phyloP scores from a whole-genome alignment of 2,888 invertebrate genomes.

The Rugalucina vietnamica region DNA sequence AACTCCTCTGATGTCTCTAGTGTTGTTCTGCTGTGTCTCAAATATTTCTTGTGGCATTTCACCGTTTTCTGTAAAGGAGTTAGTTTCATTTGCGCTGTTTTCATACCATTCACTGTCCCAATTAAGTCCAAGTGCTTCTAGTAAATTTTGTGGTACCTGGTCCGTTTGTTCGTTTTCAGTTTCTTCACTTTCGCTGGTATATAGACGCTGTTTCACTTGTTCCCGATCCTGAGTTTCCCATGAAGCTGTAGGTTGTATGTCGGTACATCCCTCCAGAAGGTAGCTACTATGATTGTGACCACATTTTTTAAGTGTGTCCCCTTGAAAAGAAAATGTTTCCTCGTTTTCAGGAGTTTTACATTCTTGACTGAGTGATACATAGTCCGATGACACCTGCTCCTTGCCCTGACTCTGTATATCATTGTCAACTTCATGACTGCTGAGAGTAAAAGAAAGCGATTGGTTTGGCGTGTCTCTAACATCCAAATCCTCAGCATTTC shows the following conservation, averaged over 20 bases:
- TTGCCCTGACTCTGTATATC: not conserved
- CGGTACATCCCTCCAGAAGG: not conserved
- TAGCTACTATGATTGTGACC: not conserved
- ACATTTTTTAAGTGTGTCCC: not conserved
- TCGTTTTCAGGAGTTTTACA: not conserved
- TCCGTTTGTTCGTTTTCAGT: not conserved
- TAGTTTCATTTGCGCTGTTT: not conserved
- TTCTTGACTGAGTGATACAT: not conserved
- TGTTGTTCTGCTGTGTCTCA: not conserved
- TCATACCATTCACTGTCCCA: not conserved
- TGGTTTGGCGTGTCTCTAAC: not conserved
- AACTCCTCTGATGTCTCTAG: not conserved
- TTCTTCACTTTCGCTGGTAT: not conserved
- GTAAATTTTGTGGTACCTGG: not conserved
- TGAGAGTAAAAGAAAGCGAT: too few relatives aligned
- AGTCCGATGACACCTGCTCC: not conserved
- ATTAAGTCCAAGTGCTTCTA: not conserved
- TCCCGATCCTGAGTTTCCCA: not conserved
- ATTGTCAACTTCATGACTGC: not conserved
- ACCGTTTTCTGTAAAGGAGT: not conserved
- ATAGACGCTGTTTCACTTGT: not conserved
- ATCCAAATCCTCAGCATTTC: not conserved
- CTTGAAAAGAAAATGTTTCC: not conserved
- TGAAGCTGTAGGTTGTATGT: not conserved
- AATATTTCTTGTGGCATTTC: not conserved